Evolutionary conservation across 23 tunicate species (phyloP).

Genomic region (Trididemnum miniatum): DNA sequence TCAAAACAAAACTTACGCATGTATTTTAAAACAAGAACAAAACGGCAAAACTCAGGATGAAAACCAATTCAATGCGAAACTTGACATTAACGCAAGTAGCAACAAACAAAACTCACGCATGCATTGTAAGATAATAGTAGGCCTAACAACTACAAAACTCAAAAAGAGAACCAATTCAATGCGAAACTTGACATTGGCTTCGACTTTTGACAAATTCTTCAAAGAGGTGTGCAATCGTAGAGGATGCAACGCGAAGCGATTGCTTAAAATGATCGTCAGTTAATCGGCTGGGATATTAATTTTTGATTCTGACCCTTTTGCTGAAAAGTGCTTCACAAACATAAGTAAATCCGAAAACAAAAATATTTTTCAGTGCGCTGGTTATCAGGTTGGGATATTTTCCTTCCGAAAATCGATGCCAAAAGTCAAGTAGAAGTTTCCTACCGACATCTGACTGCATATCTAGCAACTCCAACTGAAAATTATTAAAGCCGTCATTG

Average conservation of each 20-base stretch:
- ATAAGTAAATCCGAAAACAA: constrained; percentile 63
- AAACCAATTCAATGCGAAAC: constrained; percentile 1
- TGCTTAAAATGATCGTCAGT: constrained; percentile 46
- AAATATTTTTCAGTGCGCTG: constrained; percentile 47
- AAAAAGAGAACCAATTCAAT: no score
- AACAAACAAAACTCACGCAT: constrained; percentile 28
- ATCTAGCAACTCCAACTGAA: constrained; percentile 65
- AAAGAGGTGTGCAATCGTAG: constrained; percentile 33
- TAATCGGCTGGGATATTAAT: constrained; percentile 40
- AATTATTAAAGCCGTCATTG: constrained; percentile 44
- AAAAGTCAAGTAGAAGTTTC: constrained; percentile 43
- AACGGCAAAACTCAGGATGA: background rate
- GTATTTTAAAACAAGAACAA: background rate
- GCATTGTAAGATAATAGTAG: constrained; percentile 2
- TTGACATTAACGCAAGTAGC: no score
- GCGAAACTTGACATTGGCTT: no score
- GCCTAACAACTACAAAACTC: constrained; percentile 2
- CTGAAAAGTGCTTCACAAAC: constrained; percentile 71
- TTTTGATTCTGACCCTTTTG: constrained; percentile 61
- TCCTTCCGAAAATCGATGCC: constrained; percentile 57
- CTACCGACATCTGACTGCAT: constrained; percentile 61
- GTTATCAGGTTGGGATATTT: constrained; percentile 58
- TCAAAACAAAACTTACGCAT: background rate
- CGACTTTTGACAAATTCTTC: background rate
- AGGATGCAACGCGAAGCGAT: constrained; percentile 42